A percentile compares a stretch with the other conserved stretches of the same genome.
Evolutionary conservation across 2,797 vertebrate genomes (phyloP).

Genomic region (Eutrigla gurnardus): DNA sequence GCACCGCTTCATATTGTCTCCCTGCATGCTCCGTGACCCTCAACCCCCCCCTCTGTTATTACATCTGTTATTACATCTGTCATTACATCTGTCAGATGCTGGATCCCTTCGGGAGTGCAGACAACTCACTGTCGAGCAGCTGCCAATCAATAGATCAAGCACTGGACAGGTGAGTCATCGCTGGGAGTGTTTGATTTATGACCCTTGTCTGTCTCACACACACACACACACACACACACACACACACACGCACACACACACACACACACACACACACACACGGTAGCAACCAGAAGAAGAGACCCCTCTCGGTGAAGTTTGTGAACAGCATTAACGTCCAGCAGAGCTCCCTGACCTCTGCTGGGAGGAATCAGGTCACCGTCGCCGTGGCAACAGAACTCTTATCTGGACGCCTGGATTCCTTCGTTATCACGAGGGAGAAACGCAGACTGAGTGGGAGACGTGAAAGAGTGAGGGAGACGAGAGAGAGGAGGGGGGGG

Average conservation of each 20-base stretch:
- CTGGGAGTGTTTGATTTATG: constrained; percentile 23
- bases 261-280: constrained; percentile 8
- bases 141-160: constrained; percentile 93
- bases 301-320: constrained; percentile 20
- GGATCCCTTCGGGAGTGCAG: constrained; percentile 90
- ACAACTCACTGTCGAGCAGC: constrained; percentile 90
- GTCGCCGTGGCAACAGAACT: constrained; percentile 64
- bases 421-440: constrained; percentile 63
- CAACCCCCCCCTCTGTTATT: neutral
- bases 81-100: constrained; percentile 84
- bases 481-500: constrained; percentile 30
- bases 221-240: neutral
- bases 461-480: constrained; percentile 46
- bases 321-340: constrained; percentile 43
- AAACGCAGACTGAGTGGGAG: constrained; percentile 58
- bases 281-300: constrained; percentile 3
- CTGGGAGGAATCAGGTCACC: constrained; percentile 62
- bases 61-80: constrained; percentile 30
- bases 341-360: constrained; percentile 41
- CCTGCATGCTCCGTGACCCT: constrained; percentile 46
- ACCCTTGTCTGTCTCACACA: constrained; percentile 1
- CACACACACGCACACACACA: constrained; percentile 7
- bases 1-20: constrained; percentile 7
- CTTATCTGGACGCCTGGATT: constrained; percentile 81
- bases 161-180: constrained; percentile 89